Evolutionary conservation across 2,113 vertebrate genomes (phyloP).

Genomic region (Serinus canaria): DNA sequence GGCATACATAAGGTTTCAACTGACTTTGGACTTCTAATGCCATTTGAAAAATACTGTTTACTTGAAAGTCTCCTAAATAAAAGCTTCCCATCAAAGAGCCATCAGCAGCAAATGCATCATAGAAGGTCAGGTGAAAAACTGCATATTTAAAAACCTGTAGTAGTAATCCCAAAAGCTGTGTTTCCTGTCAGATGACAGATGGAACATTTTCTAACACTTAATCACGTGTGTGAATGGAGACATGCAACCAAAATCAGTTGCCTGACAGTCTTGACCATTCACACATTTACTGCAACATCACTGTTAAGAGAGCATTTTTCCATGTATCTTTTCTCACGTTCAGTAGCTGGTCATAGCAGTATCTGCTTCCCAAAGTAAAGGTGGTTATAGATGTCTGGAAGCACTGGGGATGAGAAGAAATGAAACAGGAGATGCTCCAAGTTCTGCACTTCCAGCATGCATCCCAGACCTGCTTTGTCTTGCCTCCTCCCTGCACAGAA

Average conservation of each 20-base stretch:
- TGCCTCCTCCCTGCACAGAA: not conserved
- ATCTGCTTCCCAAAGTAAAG: constrained; percentile 21
- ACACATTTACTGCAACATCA: not conserved
- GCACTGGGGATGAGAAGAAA: constrained; percentile 33
- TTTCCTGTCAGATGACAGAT: not conserved
- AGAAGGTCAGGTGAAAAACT: constrained; percentile 15
- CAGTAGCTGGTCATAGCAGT: not conserved
- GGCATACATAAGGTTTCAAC: not conserved
- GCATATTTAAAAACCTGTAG: constrained; percentile 24
- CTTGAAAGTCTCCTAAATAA: constrained; percentile 11
- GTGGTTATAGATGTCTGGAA: not conserved
- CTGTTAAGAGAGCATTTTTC: constrained; percentile 36
- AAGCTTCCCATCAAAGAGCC: not conserved
- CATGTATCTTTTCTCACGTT: constrained; percentile 50
- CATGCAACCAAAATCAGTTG: not conserved
- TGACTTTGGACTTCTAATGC: not conserved
- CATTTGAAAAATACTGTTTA: not conserved
- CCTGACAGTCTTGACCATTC: not conserved
- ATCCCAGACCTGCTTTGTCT: constrained; percentile 6
- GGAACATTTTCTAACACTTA: not conserved
- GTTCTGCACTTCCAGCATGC: not conserved
- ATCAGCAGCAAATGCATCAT: not conserved
- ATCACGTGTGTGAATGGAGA: not conserved
- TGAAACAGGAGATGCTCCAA: not conserved
- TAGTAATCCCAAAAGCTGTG: not conserved